These are phyloP conservation scores for Mystacornis crossleyi DNA, from an alignment of 2,113 vertebrate species.

Conservation along the genomic window DNA sequence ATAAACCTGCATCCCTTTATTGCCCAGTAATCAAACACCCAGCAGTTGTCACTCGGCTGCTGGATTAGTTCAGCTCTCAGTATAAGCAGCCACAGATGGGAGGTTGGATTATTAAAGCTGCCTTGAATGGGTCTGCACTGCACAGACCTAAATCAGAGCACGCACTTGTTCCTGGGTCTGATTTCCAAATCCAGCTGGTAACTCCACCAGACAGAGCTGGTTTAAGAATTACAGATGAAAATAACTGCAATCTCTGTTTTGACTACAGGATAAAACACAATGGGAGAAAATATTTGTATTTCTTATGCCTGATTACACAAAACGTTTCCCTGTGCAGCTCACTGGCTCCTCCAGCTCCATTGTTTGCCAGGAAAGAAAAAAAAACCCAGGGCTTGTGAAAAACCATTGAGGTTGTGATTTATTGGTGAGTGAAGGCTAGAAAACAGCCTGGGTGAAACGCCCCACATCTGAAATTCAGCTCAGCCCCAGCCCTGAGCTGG, in stretches of 20 bases:
- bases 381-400: neutral
- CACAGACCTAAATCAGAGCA: neutral
- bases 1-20: neutral
- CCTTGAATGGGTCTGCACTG: neutral
- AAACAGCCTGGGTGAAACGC: neutral
- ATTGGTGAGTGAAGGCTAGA: neutral
- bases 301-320: neutral
- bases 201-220: neutral
- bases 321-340: neutral
- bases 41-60: slow-evolving; percentile 12
- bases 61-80: neutral
- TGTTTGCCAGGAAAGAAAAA: neutral
- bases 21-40: neutral
- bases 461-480: neutral
- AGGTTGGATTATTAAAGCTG: neutral
- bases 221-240: neutral
- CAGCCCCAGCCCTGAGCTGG: neutral
- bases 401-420: neutral
- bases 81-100: neutral
- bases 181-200: neutral
- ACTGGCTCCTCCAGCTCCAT: neutral
- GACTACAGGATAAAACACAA: neutral
- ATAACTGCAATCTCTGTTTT: neutral
- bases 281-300: neutral
- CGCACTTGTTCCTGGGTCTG: neutral